Evolutionary conservation across 2,113 vertebrate genomes (phyloP), one percentile per base, ranked within the genome.

Genomic region (Stegastes partitus): DNA sequence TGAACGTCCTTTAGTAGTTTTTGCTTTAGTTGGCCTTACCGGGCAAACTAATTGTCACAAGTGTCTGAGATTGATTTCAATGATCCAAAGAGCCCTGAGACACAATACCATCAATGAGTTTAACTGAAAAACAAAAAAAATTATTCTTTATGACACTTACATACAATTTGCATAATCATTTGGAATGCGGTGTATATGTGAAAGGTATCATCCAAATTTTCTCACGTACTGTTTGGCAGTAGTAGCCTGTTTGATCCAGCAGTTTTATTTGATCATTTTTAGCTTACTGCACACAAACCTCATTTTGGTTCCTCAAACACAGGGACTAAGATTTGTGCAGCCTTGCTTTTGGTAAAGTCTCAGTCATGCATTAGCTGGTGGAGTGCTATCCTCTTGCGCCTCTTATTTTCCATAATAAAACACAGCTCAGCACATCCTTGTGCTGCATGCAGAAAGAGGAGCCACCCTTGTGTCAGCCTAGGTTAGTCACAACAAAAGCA

Each of bases 341-440:
- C 14, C 79, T 65, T 59, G 69, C 74, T 89, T 90, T 90, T 78
- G 87, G 73, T 87, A 54, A 69, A 76, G 81, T 84, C 80, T 79
- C 77, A 62, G 57, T 77, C 37, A 51, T 75, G 82, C 74, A 75
- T 81, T 89, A 88, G 83, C 83, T 74, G 64, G 72, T 69, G 63
- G 82, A 86, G 87, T 82, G 82, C 77, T 75, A 71, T 74, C 74
- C 83, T 53, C 78, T 81, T 10, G 22, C 73, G 56, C 85, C 79
- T 79, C 80, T 84, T 87, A 90, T 83, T 93, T 88, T 90, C 79
- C 90, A 91, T 91, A 90, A 91, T 92, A 89, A 93, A 90, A 88
- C 77, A 77, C 82, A 86, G 83, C 89, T 91, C 90, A 91, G 91
- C 91, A 92, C 77, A 80, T 89, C 83, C 49, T 44, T 18, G 74